Conservation (phyloP, 2,888 invertebrate genomes). For the Dorcus hopei region DNA sequence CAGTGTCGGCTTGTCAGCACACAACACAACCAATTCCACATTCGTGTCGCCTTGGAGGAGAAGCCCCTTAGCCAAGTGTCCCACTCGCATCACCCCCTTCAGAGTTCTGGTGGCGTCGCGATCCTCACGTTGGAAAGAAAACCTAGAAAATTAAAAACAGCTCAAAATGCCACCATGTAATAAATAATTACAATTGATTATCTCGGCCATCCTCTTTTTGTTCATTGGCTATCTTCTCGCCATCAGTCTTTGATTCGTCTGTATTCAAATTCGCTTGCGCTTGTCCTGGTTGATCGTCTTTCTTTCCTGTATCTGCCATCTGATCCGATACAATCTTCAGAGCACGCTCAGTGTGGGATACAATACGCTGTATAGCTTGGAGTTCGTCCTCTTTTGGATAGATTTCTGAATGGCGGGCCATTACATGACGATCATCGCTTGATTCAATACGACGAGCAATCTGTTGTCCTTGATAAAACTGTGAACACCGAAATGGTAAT, state of each 20-base stretch:
- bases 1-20: slow-evolving; percentile 90
- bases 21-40: slow-evolving; percentile 91
- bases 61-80: slow-evolving; percentile 85
- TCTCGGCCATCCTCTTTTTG: slow-evolving; percentile 72
- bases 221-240: slow-evolving; percentile 49
- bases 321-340: slow-evolving; percentile 92
- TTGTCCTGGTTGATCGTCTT: slow-evolving; percentile 25
- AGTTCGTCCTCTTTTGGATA: slow-evolving; percentile 90
- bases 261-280: slow-evolving; percentile 32
- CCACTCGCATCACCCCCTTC: slow-evolving; percentile 96
- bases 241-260: slow-evolving; percentile 29
- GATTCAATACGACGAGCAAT: slow-evolving; percentile 80
- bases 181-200: slow-evolving; percentile 62
- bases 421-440: slow-evolving; percentile 94
- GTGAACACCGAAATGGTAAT: neutral
- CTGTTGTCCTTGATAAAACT: slow-evolving; percentile 58
- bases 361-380: slow-evolving; percentile 85
- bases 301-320: slow-evolving; percentile 60
- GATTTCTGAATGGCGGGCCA: slow-evolving; percentile 88
- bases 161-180: neutral
- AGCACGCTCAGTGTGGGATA: slow-evolving; percentile 89
- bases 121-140: slow-evolving; percentile 67
- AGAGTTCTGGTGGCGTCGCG: slow-evolving; percentile 67
- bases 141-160: slow-evolving; percentile 39
- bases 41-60: slow-evolving; percentile 84